Base-by-base conservation (phyloP, 2,113 vertebrate species). In the Australoheros scitulus region DNA sequence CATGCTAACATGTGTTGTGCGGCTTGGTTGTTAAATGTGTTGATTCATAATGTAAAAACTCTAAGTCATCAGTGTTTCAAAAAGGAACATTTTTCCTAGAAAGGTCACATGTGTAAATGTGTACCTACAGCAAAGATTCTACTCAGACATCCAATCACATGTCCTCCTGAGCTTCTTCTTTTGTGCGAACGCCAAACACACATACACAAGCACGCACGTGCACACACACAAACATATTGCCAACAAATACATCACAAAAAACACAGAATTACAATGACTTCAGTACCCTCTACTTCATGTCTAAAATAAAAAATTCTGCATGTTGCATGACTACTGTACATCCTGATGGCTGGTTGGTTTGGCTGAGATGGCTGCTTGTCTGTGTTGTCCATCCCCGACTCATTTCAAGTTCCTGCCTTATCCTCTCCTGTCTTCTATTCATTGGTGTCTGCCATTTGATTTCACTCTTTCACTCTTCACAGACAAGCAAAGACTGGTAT, bases 261-360 rank as follows among this genome's bases (percentile, higher is more conserved):
- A 81, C 63, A 90, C 63, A 68, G 20, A 79, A 64, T 80, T 56
- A 83, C 60, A 84, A 77, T 7, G 75, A 89, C 52, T 78, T 76
- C 52, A 84, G 38, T 70, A 47, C 59, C 70, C 36, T 90, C 76
- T 79, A 81, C 22, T 32, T 84, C 11, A 61, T 87, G 56, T 89
- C 43, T 59, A 56, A 79, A 81, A 61, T 83, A 84, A 90, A 87
- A 85, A 90, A 88, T 83, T 82, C 65, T 89, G 80, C 76, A 84
- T 91, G 85, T 91, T 82, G 74, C 82, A 57, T 58, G 76, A 85
- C 81, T 68, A 63, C 70, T 89, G 83, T 89, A 86, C 75, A 88
- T 82, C 86, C 85, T 84, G 81, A 60, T 87, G 79, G 26, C 76
- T 86, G 59, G 34, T 77, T 87, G 59, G 50, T 80, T 85, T 26